phyloP scores from a whole-genome alignment of 2,888 invertebrate species.

The Phalera bucephala region DNA sequence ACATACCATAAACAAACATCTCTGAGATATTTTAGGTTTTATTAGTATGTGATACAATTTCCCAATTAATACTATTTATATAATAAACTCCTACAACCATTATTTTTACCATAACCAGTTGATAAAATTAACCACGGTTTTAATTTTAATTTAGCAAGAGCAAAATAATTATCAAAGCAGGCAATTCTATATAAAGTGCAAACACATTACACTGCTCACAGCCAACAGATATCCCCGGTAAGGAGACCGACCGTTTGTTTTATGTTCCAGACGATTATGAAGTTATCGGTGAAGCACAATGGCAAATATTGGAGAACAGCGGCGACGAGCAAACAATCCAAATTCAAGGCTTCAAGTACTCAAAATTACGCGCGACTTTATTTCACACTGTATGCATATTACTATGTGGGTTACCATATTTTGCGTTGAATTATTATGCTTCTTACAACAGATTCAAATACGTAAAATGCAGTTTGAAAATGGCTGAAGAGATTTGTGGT shows the following conservation, averaged over 20 bases:
- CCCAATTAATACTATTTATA: no score
- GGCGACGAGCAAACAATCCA: constrained; percentile 72
- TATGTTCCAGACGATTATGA: constrained; percentile 78
- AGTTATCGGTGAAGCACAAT: constrained; percentile 79
- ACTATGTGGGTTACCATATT: constrained; percentile 81
- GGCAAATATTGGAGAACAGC: constrained; percentile 78
- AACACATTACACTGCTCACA: constrained; percentile 14
- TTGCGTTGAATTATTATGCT: constrained; percentile 82
- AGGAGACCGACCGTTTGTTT: constrained; percentile 33
- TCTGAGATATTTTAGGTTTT: no score
- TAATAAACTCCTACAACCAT: no score
- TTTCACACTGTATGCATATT: constrained; percentile 77
- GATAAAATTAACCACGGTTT: no score
- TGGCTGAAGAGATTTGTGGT: constrained; percentile 83
- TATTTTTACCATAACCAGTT: no score
- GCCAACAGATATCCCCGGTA: constrained; percentile 45
- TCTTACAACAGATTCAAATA: constrained; percentile 78
- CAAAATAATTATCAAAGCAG: no score
- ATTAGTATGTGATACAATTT: no score
- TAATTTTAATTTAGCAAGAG: no score
- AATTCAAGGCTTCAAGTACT: constrained; percentile 79
- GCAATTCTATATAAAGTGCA: no score
- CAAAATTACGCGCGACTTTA: constrained; percentile 61
- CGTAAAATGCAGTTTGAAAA: constrained; percentile 79
- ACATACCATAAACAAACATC: no score